phyloP scores from a whole-genome alignment of 1,140 invertebrate species.

The Campoletis sonorensis region DNA sequence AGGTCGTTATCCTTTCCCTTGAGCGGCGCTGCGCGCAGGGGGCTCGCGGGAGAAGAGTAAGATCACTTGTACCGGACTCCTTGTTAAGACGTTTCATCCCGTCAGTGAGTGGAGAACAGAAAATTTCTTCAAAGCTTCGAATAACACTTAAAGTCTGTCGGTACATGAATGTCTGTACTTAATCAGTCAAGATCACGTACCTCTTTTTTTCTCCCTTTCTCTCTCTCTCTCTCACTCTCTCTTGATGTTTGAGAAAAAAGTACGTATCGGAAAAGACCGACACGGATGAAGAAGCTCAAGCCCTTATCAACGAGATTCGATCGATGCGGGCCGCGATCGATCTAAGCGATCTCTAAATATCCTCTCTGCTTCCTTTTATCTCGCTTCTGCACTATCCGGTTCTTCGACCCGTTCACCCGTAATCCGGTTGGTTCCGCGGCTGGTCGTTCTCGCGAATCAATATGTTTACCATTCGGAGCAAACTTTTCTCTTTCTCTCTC shows the following conservation, averaged over 20 bases:
- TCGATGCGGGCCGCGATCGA: constrained; percentile 36
- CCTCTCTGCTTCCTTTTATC: background rate
- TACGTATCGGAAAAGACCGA: background rate
- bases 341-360: constrained; percentile 43
- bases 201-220: background rate
- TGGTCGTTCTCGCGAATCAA: constrained; percentile 4
- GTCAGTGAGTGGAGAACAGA: constrained; percentile 37
- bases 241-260: background rate
- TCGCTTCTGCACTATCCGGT: constrained; percentile 31
- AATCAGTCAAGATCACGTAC: constrained; percentile 27
- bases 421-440: constrained; percentile 6
- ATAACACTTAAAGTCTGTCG: constrained; percentile 35
- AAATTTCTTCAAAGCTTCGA: constrained; percentile 35
- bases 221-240: background rate
- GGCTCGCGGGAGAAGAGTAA: background rate
- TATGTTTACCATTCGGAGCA: background rate
- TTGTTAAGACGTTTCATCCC: constrained; percentile 44
- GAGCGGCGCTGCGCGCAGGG: background rate
- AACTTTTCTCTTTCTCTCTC: background rate
- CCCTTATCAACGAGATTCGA: constrained; percentile 7
- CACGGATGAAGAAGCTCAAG: background rate
- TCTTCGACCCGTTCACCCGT: constrained; percentile 36
- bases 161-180: constrained; percentile 23
- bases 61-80: background rate
- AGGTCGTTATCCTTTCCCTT: constrained; percentile 42